These are phyloP conservation scores for Dendrolimus kikuchii DNA, from an alignment of 1,140 invertebrate species.

Conservation along the genomic window DNA sequence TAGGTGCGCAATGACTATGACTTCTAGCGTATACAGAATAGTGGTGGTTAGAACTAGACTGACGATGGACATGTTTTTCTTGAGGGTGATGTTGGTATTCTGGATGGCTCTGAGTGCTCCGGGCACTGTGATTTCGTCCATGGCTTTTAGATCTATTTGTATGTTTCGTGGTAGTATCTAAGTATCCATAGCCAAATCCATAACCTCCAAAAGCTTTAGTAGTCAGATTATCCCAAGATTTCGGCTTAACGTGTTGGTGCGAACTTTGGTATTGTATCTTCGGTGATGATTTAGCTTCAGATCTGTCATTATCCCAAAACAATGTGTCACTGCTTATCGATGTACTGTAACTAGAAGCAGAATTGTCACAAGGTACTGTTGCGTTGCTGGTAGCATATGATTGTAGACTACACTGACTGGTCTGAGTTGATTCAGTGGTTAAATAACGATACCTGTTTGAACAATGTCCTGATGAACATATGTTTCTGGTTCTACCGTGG, in stretches of 20 bases:
- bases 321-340: slow-evolving; percentile 88
- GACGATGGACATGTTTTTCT: slow-evolving; percentile 67
- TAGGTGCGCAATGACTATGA: slow-evolving; percentile 68
- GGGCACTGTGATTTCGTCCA: slow-evolving; percentile 59
- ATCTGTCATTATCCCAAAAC: slow-evolving; percentile 79
- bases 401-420: slow-evolving; percentile 85
- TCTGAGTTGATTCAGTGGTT: slow-evolving; percentile 75
- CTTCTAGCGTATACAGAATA: slow-evolving; percentile 42
- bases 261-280: slow-evolving; percentile 69
- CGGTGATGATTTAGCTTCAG: slow-evolving; percentile 54
- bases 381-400: slow-evolving; percentile 82
- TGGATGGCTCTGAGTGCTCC: slow-evolving; percentile 66
- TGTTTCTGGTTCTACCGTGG: slow-evolving; percentile 53
- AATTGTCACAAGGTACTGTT: slow-evolving; percentile 76
- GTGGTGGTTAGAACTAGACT: slow-evolving; percentile 64
- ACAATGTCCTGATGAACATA: slow-evolving; percentile 51
- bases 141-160: slow-evolving; percentile 68
- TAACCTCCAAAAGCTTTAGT: slow-evolving; percentile 88
- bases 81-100: slow-evolving; percentile 58
- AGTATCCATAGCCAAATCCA: slow-evolving; percentile 87
- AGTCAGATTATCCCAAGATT: slow-evolving; percentile 90
- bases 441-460: slow-evolving; percentile 55
- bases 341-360: slow-evolving; percentile 84
- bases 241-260: slow-evolving; percentile 79
- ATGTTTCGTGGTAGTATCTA: slow-evolving; percentile 77